Base-by-base conservation (phyloP, 1,140 invertebrate genomes). In the Trichomalopsis sarcophagae region DNA sequence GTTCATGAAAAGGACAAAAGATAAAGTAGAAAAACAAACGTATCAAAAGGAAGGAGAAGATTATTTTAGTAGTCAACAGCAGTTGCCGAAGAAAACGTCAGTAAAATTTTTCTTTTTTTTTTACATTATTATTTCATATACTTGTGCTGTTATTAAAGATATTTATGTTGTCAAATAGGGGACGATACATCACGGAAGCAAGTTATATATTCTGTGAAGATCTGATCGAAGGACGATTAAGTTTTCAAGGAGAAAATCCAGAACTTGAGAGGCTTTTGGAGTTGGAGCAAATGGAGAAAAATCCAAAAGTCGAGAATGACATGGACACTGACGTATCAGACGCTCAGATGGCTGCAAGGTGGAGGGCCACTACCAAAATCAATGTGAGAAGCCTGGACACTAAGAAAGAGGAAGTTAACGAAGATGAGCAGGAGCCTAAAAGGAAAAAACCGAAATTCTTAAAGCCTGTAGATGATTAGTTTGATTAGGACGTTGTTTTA, bases 1-100 rank as follows among this genome's bases (percentile, higher is more conserved):
- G 94, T 98, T 98, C 92, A 98, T 98, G 97, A 97, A 97, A 92
- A 95, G 95, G 89, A 97, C 96, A 55, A 98, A 97, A 93, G 96
- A 97, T 73, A 96, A 96, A 90, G 95, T 97, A 17, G 95, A 96
- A 87, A 95, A 96, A 89, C 95, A 97, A 92, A 89, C 94, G 71
- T 96, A 96, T 92, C 96, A 97, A 90, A 94, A 95, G 87, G 96
- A 96, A 94, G 95, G 94, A 86, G 95, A 95, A 91, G 93, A 92
- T 91, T 94, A 90, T 92, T 96, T 91, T 96, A 96, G 95, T 89
- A 94, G 77, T 94, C 91, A 89, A 92, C 77, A 89, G 91, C 87
- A 84, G 94, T 94, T 92, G 93, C 93, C 93, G 91, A 94, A 94
- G 88, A 92, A 92, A 90, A 93, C 93, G 94, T 95, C 92, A 92